Evolutionary conservation across 2,888 invertebrate genomes (phyloP).

Genomic region (Nemoura dubitans): DNA sequence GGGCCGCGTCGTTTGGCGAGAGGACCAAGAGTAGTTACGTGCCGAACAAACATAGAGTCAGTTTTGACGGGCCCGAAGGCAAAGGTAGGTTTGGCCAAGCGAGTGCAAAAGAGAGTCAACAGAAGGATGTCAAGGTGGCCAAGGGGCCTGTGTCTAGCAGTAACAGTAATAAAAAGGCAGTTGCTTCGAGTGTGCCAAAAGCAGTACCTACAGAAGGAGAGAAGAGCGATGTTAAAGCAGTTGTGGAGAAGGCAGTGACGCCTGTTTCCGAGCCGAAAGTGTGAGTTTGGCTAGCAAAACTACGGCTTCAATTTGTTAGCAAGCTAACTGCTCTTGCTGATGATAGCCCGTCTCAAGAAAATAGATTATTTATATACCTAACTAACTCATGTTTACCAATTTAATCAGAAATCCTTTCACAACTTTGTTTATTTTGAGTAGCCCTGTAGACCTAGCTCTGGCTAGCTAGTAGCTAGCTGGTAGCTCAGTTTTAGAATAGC

Average conservation of each 20-base stretch:
- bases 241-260: not conserved
- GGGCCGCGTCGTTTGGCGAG: constrained; percentile 32
- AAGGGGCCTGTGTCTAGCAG: not conserved
- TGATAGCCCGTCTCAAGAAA: not conserved
- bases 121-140: not conserved
- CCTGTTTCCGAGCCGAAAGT: not conserved
- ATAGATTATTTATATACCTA: not conserved
- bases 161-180: not conserved
- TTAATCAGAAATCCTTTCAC: not conserved
- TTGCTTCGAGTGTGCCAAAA: not conserved
- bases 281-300: not conserved
- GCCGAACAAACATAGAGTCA: not conserved
- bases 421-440: not conserved
- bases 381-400: not conserved
- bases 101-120: not conserved
- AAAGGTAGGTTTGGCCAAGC: not conserved
- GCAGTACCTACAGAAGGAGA: not conserved
- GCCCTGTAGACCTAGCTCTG: not conserved
- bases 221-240: not conserved
- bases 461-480: not conserved
- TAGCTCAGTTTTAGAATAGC: not conserved
- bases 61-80: not conserved
- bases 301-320: too few species aligned
- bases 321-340: not conserved
- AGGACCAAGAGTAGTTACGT: not conserved